phyloP scores from a whole-genome alignment of 1,140 invertebrate genomes.

The Condylostylus longicornis region DNA sequence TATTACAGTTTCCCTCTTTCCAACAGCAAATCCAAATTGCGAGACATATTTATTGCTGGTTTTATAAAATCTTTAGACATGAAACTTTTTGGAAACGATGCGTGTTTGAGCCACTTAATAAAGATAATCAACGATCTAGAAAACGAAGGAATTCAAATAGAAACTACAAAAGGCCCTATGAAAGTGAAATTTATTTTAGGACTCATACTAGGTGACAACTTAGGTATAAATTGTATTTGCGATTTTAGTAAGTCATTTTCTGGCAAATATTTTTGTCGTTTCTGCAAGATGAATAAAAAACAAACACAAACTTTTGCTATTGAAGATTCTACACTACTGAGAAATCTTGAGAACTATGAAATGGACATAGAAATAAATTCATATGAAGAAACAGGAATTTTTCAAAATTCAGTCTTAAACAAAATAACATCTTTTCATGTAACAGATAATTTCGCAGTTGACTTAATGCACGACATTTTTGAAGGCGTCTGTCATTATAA shows the following conservation, averaged over 20 bases:
- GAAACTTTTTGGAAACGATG: too few species aligned
- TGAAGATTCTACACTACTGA: neutral
- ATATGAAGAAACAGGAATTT: slow-evolving; percentile 2
- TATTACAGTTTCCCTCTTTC: too few species aligned
- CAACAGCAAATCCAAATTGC: too few species aligned
- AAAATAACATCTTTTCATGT: slow-evolving; percentile 15
- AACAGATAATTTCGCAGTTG: slow-evolving; percentile 14
- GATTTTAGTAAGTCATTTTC: slow-evolving; percentile 1
- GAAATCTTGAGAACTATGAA: slow-evolving; percentile 1
- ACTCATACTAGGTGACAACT: slow-evolving; percentile 1
- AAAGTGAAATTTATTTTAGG: slow-evolving; percentile 1
- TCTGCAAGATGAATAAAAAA: neutral
- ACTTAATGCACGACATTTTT: slow-evolving; percentile 12
- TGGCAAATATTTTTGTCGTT: slow-evolving; percentile 2
- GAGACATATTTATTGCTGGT: too few species aligned
- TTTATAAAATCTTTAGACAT: too few species aligned
- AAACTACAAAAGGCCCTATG: too few species aligned
- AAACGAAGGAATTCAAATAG: too few species aligned
- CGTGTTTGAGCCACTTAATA: too few species aligned
- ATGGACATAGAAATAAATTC: neutral
- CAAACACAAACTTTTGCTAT: neutral
- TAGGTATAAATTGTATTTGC: neutral
- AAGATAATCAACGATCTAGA: too few species aligned
- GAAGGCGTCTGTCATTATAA: slow-evolving; percentile 10
- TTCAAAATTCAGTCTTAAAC: slow-evolving; percentile 13